Evolutionary conservation across 2,797 vertebrate species (phyloP), one percentile per base, ranked within the genome.

Genomic region (Spondyliosoma cantharus): DNA sequence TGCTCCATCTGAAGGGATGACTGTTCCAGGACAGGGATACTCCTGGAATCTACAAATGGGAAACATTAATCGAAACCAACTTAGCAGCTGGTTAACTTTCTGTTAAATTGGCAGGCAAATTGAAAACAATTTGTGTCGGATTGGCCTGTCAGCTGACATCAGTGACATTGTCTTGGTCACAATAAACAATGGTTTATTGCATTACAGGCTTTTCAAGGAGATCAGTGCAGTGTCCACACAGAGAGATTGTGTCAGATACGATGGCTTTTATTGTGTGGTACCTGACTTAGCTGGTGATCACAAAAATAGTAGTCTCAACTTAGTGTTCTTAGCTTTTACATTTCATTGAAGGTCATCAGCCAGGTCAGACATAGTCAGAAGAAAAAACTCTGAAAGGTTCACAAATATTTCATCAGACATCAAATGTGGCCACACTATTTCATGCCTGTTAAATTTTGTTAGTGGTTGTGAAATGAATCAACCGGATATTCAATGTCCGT

Each of bases 1-100:
- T 99, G 97, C 89, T 99, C 98, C 74, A 99, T 99, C 89, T 99
- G 92, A 94, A 65, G 11, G 57, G 14, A 65, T 7, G 45, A 42
- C 66, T 77, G 67, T 59, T 37, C 37, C 49, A 62, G 22, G 57
- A 75, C 19, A 25, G 74, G 60, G 43, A 76, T 61, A 58, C 50
- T 63, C n/a, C 57, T 45, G 66, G 57, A 72, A 67, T 57, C 32
- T 49, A 58, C 70, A 17, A 77, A 49, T 79, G 58, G 61, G 57
- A 84, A 79, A 63, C 62, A 57, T 71, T 25, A 70, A 74, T 78
- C 24, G 82, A 59, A 69, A 69, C 73, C 76, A 66, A 68, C 57
- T 69, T 16, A 65, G 9, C 22, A 64, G 71, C 84, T 87, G 76
- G 81, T 87, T 58, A 84, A 76, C 68, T 63, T 71, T 74, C 62